These are phyloP conservation scores for Poecilobothrus nobilitatus DNA, from an alignment of 2,888 invertebrate genomes.

Conservation along the genomic window DNA sequence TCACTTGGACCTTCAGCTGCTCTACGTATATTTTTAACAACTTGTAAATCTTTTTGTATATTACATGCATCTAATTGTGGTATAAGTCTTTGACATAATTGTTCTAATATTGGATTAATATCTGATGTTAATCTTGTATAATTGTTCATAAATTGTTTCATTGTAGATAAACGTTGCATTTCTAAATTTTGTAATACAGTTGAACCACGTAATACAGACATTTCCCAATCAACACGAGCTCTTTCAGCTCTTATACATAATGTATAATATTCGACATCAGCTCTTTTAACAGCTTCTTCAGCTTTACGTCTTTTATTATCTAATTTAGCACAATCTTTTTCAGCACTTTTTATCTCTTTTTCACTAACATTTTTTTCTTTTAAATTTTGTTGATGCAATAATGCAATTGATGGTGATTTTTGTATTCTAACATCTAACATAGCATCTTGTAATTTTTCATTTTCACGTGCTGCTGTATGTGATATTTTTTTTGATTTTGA, in stretches of 20 bases:
- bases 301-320: constrained; percentile 84
- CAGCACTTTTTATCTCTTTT: constrained; percentile 47
- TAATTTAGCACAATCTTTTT: constrained; percentile 63
- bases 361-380: constrained; percentile 39
- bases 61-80: constrained; percentile 41
- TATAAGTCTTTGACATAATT: constrained; percentile 46
- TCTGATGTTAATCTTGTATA: constrained; percentile 59
- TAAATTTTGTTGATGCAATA: constrained; percentile 36
- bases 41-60: constrained; percentile 41
- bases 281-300: constrained; percentile 81
- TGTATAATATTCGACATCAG: constrained; percentile 89
- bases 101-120: constrained; percentile 69
- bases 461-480: constrained; percentile 77
- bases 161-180: constrained; percentile 75
- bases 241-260: constrained; percentile 84
- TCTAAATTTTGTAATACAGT: constrained; percentile 81
- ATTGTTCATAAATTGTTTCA: constrained; percentile 61
- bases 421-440: constrained; percentile 50
- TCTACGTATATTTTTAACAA: constrained; percentile 41
- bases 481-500: constrained; percentile 84
- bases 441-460: constrained; percentile 83
- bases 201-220: constrained; percentile 76
- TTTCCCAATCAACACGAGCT: constrained; percentile 85
- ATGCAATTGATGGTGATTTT: constrained; percentile 42
- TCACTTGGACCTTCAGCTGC: constrained; percentile 56